Evolutionary conservation across 1,140 invertebrate genomes (phyloP).

Genomic region (Pectinophora gossypiella): DNA sequence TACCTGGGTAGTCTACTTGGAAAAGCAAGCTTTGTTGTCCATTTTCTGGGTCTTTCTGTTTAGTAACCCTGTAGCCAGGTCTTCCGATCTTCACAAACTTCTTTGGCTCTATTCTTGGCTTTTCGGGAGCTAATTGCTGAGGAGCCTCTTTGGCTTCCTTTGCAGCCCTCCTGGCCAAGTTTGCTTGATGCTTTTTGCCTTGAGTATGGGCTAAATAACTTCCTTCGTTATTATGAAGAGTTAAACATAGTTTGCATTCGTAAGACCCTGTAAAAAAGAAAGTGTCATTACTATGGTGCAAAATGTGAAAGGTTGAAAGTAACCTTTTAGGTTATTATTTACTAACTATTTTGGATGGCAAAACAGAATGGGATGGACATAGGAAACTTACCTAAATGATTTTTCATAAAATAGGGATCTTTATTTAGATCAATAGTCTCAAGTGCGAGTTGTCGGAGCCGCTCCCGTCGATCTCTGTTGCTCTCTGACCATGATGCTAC

Average conservation of each 20-base stretch:
- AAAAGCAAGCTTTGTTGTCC: conserved; percentile 98
- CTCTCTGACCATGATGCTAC: conserved; percentile 99
- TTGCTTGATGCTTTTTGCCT: conserved; percentile 99
- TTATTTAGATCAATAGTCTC: conserved; percentile 99
- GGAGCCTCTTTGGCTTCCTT: conserved; percentile 99
- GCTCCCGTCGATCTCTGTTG: conserved; percentile 96
- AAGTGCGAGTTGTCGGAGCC: conserved; percentile 95
- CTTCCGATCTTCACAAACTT: conserved; percentile 99
- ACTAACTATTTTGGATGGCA: background rate
- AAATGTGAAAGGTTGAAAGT: too few species aligned
- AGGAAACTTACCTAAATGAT: conserved; percentile 86
- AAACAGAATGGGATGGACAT: background rate
- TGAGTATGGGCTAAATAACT: conserved; percentile 99
- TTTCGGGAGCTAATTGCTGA: conserved; percentile 92
- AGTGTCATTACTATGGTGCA: too few species aligned
- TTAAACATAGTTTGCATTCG: conserved; percentile 99
- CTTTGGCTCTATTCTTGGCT: conserved; percentile 96
- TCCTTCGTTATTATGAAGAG: conserved; percentile 99
- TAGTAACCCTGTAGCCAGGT: conserved; percentile 99
- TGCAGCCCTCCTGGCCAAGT: conserved; percentile 96
- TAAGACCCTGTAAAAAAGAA: conserved; percentile 86
- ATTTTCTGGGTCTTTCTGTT: conserved; percentile 96
- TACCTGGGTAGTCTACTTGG: conserved; percentile 96
- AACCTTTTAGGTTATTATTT: background rate
- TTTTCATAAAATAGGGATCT: conserved; percentile 99